Percentiles rank a stretch among this genome's conserved stretches.
These are phyloP conservation scores for Neoarius graeffei DNA, from an alignment of 2,113 vertebrate genomes.

Conservation along the genomic window DNA sequence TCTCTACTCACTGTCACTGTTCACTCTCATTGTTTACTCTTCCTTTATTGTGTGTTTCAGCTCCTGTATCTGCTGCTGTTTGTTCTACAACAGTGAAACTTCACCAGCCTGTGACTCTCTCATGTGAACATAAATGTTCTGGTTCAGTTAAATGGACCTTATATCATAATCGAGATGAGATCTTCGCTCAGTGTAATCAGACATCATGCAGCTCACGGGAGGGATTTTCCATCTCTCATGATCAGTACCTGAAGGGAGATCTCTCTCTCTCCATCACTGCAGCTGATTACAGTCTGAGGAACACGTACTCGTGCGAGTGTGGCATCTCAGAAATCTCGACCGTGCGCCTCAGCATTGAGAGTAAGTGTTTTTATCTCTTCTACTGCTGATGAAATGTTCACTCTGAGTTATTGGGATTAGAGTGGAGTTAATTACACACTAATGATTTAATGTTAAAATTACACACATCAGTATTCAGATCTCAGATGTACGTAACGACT, in stretches of 20 bases:
- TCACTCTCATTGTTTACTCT: not conserved
- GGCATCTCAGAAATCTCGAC: not conserved
- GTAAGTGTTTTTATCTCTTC: not conserved
- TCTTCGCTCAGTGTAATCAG: not conserved
- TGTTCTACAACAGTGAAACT: not conserved
- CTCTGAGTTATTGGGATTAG: not conserved
- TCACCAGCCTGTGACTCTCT: slow-evolving; percentile 1
- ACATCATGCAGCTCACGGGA: slow-evolving; percentile 1
- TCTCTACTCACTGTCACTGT: not conserved
- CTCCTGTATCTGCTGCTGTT: not conserved
- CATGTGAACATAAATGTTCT: not conserved
- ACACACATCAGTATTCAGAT: not conserved
- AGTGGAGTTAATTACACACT: not conserved
- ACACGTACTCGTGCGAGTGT: not conserved
- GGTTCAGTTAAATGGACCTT: not conserved
- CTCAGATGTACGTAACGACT: not conserved
- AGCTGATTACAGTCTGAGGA: slow-evolving; percentile 5
- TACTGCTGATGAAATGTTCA: not conserved
- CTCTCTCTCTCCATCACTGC: not conserved
- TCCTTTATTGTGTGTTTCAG: not conserved
- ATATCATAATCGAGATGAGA: not conserved
- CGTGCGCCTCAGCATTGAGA: not conserved
- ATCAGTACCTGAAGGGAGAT: slow-evolving; percentile 13
- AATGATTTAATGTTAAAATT: not conserved
- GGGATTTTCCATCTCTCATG: slow-evolving; percentile 2